Base-by-base conservation (phyloP, 2,113 vertebrate species). In the Ovis canadensis region DNA sequence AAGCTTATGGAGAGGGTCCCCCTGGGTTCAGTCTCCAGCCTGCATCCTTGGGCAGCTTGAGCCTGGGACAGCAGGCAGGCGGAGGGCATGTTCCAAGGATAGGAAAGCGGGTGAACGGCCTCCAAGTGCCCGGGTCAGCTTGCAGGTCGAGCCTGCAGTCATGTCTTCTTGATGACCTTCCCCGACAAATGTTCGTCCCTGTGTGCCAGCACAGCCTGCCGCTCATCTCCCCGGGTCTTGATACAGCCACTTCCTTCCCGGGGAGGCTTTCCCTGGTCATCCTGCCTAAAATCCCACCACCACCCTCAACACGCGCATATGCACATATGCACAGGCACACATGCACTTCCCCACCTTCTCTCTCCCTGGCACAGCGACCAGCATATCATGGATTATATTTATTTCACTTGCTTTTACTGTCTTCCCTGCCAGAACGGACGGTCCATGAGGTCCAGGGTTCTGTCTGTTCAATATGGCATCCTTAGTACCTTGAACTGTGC, bases 301-400 rank as follows among this genome's bases (percentile, higher is more conserved):
- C 71, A 3, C 25, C 33, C 43, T 15, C n/a, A 36, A n/a, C 2
- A 9, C 0, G 17, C 2, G 0, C 17, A 16, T 9, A 4, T 4
- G n/a, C 36, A 48, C 27, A 45, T 27, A 55, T 21, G 9, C 71
- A n/a, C 5, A 4, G 7, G 33, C 1, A 0, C 17, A 23, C 91
- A 12, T 7, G 6, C 5, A 27, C 16, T 12, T 5, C 12, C 89
- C 57, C 25, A 54, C 45, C 23, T 19, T 9, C 45, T 48, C 88
- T 64, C 62, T 50, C 50, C 81, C 57, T 27, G 67, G 43, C 45
- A 89, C 14, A 78, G 77, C 64, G 33, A 33, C 21, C 17, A 25
- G 36, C 17, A 12, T 1, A 7, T 3, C 29, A 6, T 1, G 7
- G 1, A 19, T 21, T 36, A 8, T n/a, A 57, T 33, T 93, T 11